phyloP scores from a whole-genome alignment of 2,797 vertebrate genomes.

The Pipistrellus kuhlii region DNA sequence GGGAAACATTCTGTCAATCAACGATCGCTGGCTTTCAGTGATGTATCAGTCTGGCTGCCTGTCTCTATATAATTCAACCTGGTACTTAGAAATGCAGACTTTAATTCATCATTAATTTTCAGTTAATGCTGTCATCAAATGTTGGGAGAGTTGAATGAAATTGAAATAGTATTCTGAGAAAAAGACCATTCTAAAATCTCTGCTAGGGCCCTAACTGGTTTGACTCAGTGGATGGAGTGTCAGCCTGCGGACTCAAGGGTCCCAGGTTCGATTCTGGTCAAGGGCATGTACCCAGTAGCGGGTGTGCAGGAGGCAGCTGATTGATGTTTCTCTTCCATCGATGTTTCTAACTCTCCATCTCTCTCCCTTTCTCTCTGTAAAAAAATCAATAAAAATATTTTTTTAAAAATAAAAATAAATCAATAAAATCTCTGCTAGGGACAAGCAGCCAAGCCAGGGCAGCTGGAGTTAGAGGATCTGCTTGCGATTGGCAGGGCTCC shows the following conservation, averaged over 20 bases:
- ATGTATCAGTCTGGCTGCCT: neutral
- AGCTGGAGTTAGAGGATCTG: neutral
- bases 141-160: neutral
- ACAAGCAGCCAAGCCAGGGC: conserved; percentile 19
- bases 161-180: conserved; percentile 23
- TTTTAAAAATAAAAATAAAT: too few relatives aligned
- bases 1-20: neutral
- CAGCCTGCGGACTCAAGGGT: too few relatives aligned
- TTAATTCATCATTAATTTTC: neutral
- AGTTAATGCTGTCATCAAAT: neutral
- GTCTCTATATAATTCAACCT: neutral
- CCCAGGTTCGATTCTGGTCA: too few relatives aligned
- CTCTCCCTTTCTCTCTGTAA: too few relatives aligned
- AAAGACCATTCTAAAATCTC: conserved; percentile 44
- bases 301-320: too few relatives aligned
- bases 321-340: too few relatives aligned
- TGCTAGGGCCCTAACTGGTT: neutral
- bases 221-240: too few relatives aligned
- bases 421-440: neutral
- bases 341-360: too few relatives aligned
- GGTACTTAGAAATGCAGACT: neutral
- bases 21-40: neutral
- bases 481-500: conserved; percentile 27
- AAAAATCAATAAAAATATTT: too few relatives aligned
- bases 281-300: too few relatives aligned